Conservation (phyloP, 2,113 vertebrate species). For the Hippocampus zosterae region DNA sequence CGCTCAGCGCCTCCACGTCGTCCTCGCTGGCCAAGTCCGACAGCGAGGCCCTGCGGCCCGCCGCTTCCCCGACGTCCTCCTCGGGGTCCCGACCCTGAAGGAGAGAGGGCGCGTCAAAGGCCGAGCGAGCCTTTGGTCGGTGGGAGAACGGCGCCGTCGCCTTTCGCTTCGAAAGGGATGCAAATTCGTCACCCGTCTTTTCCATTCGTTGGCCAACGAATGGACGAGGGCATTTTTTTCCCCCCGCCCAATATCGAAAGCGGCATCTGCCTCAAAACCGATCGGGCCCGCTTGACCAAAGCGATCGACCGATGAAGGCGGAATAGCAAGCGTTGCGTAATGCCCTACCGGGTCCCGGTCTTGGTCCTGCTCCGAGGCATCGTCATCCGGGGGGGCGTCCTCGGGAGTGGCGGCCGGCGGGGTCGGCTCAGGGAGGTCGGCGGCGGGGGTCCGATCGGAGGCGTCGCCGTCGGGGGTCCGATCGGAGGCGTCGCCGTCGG, state of each 20-base stretch:
- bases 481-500: constrained; percentile 17
- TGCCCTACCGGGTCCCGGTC: neutral
- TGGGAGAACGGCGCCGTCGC: no score
- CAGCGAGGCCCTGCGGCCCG: constrained; percentile 85
- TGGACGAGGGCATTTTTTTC: no score
- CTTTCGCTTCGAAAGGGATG: no score
- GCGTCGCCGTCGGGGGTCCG: neutral
- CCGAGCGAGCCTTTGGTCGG: no score
- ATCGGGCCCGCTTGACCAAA: no score
- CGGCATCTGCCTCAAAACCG: no score
- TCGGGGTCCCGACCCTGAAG: constrained; percentile 79
- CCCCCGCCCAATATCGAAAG: no score
- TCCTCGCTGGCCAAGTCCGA: constrained; percentile 78
- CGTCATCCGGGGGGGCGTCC: neutral
- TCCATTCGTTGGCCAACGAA: no score
- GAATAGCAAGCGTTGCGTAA: no score
- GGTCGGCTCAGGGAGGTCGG: constrained; percentile 14
- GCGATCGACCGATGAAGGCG: no score
- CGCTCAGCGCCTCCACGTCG: constrained; percentile 84
- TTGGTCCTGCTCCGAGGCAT: neutral
- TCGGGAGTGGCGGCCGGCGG: neutral
- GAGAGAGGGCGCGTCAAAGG: no score
- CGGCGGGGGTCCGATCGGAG: neutral
- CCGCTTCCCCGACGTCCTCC: constrained; percentile 69
- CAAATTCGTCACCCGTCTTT: no score